phyloP scores from a whole-genome alignment of 2,888 invertebrate species.

The Diarsia mendica region DNA sequence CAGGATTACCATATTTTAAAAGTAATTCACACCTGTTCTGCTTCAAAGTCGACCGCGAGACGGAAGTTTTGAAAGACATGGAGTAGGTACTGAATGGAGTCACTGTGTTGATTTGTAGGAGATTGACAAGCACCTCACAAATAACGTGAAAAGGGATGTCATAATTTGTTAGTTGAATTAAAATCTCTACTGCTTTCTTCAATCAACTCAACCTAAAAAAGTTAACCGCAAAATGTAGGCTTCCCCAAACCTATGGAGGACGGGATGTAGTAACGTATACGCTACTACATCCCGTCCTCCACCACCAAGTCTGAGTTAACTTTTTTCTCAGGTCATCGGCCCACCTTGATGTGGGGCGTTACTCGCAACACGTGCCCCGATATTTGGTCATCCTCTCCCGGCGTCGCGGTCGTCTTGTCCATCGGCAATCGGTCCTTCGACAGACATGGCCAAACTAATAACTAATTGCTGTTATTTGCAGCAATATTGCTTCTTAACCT shows the following conservation, averaged over 20 bases:
- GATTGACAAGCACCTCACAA: not conserved
- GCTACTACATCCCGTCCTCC: fast-evolving
- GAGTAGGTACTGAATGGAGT: slow-evolving; percentile 31
- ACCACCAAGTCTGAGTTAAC: not conserved
- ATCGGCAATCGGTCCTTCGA: not conserved
- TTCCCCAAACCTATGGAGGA: not conserved
- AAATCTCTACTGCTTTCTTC: not conserved
- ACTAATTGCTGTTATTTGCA: not conserved
- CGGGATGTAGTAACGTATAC: too few relatives aligned
- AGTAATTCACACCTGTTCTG: slow-evolving; percentile 79
- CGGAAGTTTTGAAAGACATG: slow-evolving; percentile 52
- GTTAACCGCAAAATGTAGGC: not conserved
- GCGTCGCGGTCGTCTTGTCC: not conserved
- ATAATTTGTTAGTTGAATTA: not conserved
- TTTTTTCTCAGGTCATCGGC: not conserved
- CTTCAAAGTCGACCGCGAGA: slow-evolving; percentile 65
- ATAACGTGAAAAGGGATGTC: not conserved
- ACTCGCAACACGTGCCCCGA: not conserved
- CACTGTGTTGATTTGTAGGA: not conserved
- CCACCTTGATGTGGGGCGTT: not conserved
- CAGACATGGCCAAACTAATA: too few relatives aligned
- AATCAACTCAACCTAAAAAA: not conserved
- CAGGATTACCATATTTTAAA: slow-evolving; percentile 82
- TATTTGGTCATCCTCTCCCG: not conserved
- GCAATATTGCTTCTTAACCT: not conserved